These are phyloP conservation scores for Alectoris magna DNA, from an alignment of 2,797 vertebrate genomes.

Conservation along the genomic window DNA sequence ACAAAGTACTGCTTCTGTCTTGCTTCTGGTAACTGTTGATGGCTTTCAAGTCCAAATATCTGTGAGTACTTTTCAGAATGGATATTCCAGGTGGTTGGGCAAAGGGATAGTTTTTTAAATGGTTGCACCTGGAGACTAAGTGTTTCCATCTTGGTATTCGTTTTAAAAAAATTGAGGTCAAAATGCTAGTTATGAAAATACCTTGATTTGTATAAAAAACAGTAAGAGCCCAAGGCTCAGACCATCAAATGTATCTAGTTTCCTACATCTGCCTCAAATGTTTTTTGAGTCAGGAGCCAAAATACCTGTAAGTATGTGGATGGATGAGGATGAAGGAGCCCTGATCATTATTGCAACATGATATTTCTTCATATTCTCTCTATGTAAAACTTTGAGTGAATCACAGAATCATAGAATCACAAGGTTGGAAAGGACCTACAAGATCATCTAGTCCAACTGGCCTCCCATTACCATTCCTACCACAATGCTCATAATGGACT, in stretches of 20 bases:
- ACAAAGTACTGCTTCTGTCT: not conserved
- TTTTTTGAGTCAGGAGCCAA: not conserved
- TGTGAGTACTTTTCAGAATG: not conserved
- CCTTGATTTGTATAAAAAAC: not conserved
- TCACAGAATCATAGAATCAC: too few relatives aligned
- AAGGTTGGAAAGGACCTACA: too few relatives aligned
- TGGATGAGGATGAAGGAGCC: not conserved
- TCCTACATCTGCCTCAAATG: not conserved
- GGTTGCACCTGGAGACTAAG: not conserved
- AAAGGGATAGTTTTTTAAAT: not conserved
- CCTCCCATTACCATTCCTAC: too few relatives aligned
- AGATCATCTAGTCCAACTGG: too few relatives aligned
- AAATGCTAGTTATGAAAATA: not conserved
- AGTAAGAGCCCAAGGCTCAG: not conserved
- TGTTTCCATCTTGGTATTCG: not conserved
- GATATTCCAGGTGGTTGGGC: not conserved
- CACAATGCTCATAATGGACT: not conserved
- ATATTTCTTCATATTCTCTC: not conserved
- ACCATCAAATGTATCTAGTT: not conserved
- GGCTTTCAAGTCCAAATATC: not conserved
- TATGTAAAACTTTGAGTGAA: not conserved
- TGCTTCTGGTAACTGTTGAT: not conserved
- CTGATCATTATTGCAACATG: not conserved
- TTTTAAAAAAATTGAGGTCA: not conserved
- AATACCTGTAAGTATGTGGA: not conserved